Conservation (phyloP, 37 sponge, comb jelly and placozoan genomes). For the Chondrilla cf. caribensis region DNA sequence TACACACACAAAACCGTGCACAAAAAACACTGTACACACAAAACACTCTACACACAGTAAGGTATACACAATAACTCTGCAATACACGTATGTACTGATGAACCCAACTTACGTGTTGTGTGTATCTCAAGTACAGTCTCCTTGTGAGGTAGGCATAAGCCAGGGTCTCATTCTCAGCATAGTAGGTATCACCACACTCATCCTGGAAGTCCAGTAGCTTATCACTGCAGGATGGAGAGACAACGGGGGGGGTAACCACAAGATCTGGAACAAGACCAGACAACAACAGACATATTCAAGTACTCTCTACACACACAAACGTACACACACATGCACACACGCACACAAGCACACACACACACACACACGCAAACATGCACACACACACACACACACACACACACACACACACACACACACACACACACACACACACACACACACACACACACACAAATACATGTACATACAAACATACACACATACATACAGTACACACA, state of each 20-base stretch:
- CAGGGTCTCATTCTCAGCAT: slow-evolving; percentile 47
- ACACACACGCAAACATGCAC: background rate
- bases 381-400: slow-evolving; percentile 15
- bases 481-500: background rate
- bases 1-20: too few species aligned
- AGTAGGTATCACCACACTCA: slow-evolving; percentile 64
- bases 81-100: too few species aligned
- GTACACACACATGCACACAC: background rate
- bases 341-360: background rate
- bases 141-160: slow-evolving; percentile 58
- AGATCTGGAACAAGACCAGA: too few species aligned
- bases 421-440: slow-evolving; percentile 5
- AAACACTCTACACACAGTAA: too few species aligned
- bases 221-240: background rate
- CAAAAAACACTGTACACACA: too few species aligned
- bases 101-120: slow-evolving; percentile 31
- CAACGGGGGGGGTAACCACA: background rate
- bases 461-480: too few species aligned
- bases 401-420: slow-evolving; percentile 9
- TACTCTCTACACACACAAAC: too few species aligned
- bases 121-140: slow-evolving; percentile 68
- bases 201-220: slow-evolving; percentile 49
- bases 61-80: too few species aligned
- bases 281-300: too few species aligned
- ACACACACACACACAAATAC: too few species aligned